Evolutionary conservation across 1,140 invertebrate species (phyloP).

Genomic region (Pogonomyrmex barbatus): DNA sequence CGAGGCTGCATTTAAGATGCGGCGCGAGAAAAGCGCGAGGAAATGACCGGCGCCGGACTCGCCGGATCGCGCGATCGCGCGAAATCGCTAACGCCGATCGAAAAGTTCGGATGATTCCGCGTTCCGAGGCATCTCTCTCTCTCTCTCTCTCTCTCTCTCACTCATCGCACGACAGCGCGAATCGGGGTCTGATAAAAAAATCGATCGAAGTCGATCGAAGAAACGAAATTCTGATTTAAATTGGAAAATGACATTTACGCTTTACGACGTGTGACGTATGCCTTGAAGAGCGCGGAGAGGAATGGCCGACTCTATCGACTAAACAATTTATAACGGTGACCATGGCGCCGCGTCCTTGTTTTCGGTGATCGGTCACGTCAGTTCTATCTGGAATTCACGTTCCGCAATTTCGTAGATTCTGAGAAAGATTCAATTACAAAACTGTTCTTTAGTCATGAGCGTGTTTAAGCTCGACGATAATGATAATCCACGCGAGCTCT

Average conservation of each 20-base stretch:
- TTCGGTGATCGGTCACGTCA: conserved; percentile 37
- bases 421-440: background rate
- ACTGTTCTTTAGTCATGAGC: conserved; percentile 13
- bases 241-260: background rate
- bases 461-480: background rate
- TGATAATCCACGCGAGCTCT: background rate
- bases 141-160: no score
- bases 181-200: no score
- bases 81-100: background rate
- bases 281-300: background rate
- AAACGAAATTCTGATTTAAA: background rate
- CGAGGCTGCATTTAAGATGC: conserved; percentile 25
- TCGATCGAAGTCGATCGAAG: background rate
- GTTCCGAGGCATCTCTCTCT: no score
- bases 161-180: no score
- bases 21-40: conserved; percentile 50
- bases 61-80: background rate
- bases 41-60: background rate
- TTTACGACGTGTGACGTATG: background rate
- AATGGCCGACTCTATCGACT: conserved; percentile 19
- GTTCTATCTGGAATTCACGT: background rate
- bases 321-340: conserved; percentile 44
- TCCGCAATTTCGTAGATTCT: conserved; percentile 21
- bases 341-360: conserved; percentile 44
- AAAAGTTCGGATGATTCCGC: background rate